Conservation (phyloP, 2,888 invertebrate species). For the Yponomeuta evonymella region DNA sequence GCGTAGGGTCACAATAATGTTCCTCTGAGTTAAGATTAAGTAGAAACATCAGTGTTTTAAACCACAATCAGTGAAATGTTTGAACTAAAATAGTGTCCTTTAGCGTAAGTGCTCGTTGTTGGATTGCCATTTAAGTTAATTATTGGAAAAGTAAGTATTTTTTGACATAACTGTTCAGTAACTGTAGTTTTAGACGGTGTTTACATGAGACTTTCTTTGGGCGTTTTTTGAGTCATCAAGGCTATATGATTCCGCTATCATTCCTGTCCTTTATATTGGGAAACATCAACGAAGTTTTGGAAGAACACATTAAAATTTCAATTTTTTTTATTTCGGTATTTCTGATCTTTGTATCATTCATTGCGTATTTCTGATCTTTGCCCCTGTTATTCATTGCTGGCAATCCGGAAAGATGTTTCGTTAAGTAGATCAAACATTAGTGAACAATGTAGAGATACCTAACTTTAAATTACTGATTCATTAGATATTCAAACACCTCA, state of each 20-base stretch:
- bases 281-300: too few relatives aligned
- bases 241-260: slow-evolving; percentile 25
- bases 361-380: not conserved
- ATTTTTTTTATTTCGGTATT: too few relatives aligned
- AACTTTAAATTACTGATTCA: not conserved
- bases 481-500: not conserved
- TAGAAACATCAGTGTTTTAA: not conserved
- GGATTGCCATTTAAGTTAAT: not conserved
- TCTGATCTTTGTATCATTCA: not conserved
- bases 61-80: not conserved
- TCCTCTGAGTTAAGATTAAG: not conserved
- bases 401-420: not conserved
- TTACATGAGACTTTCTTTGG: slow-evolving; percentile 51
- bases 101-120: slow-evolving; percentile 9
- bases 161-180: slow-evolving; percentile 24
- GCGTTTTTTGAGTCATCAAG: slow-evolving; percentile 47
- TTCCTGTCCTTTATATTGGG: too few relatives aligned
- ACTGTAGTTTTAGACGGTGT: slow-evolving; percentile 27
- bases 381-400: not conserved
- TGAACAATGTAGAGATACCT: not conserved
- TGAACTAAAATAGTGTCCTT: not conserved
- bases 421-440: not conserved
- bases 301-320: too few relatives aligned
- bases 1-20: not conserved
- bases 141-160: slow-evolving; percentile 11